Base-by-base conservation (phyloP, 2,797 vertebrate genomes). In the Ceryle rudis region DNA sequence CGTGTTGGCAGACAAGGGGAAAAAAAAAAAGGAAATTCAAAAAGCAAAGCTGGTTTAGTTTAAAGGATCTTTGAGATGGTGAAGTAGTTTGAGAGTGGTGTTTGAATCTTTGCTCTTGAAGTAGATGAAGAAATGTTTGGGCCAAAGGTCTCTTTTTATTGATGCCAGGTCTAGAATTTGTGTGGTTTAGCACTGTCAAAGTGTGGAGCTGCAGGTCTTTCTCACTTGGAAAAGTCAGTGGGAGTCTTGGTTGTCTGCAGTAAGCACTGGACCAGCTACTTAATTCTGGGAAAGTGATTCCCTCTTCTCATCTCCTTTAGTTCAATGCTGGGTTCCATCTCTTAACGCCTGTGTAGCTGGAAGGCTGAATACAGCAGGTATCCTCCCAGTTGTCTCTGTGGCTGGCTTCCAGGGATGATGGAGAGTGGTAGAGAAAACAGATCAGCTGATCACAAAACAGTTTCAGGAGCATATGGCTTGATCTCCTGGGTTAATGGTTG, bases 21-120 rank as follows among this genome's bases (percentile, higher is more conserved):
- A n/a, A n/a, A 26, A 58, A 35, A 80, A 72, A 29, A 49, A 20
- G n/a, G n/a, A 78, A 77, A 77, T 82, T 31, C 2, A 23, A 39
- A 78, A 51, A 69, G 29, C 33, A 72, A 72, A 95, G 44, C 44
- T 91, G 72, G 9, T 90, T 54, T 70, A 74, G 33, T 60, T 71
- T 78, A 31, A 73, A 66, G 67, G 31, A 57, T 67, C 44, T 60
- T 71, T 49, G 65, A 82, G 64, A 54, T 11, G 12, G 14, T 29
- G 9, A 83, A 72, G 37, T 23, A 29, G 66, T 62, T 52, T 54
- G 72, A 85, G 31, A 86, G 26, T 13, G 66, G 14, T 1, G 0
- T 72, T 91, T 73, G 55, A 61, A 21, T 71, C 51, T 58, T 79
- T 57, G 39, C 33, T 85, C 31, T 72, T 81, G 37, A 74, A 55